Conservation (phyloP, 2,888 invertebrate species). For the Acleris literana region DNA sequence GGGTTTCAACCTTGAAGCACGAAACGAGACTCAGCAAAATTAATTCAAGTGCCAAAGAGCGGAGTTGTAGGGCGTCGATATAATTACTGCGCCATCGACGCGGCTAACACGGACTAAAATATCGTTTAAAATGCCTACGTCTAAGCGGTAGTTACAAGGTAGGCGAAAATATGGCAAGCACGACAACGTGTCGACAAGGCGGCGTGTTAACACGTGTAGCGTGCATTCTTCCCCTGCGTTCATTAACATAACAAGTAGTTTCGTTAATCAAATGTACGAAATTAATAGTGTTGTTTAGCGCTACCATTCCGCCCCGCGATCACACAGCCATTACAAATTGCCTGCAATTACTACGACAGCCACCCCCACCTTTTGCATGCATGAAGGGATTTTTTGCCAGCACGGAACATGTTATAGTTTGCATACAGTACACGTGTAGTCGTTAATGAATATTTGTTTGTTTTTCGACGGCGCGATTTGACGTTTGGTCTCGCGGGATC, state of each 20-base stretch:
- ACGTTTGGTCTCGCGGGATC: constrained; percentile 12
- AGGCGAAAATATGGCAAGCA: constrained; percentile 75
- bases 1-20: constrained; percentile 3
- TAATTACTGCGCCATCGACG: constrained; percentile 6
- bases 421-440: constrained; percentile 45
- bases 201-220: constrained; percentile 74
- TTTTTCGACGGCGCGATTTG: constrained; percentile 21
- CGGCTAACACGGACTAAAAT: constrained; percentile 27
- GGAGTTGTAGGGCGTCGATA: constrained; percentile 3
- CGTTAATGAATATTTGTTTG: constrained; percentile 46
- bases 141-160: constrained; percentile 67
- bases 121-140: constrained; percentile 58
- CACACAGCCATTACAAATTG: constrained; percentile 82
- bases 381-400: constrained; percentile 54
- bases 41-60: constrained; percentile 19
- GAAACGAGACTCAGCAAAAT: constrained; percentile 16
- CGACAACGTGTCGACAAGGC: constrained; percentile 79
- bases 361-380: constrained; percentile 58
- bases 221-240: constrained; percentile 80
- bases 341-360: constrained; percentile 74
- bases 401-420: constrained; percentile 55
- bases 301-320: constrained; percentile 78
- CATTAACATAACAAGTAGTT: constrained; percentile 83
- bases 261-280: constrained; percentile 84
- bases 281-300: constrained; percentile 82